Conservation (phyloP, 2,113 vertebrate species). For the Piprites chloris region DNA sequence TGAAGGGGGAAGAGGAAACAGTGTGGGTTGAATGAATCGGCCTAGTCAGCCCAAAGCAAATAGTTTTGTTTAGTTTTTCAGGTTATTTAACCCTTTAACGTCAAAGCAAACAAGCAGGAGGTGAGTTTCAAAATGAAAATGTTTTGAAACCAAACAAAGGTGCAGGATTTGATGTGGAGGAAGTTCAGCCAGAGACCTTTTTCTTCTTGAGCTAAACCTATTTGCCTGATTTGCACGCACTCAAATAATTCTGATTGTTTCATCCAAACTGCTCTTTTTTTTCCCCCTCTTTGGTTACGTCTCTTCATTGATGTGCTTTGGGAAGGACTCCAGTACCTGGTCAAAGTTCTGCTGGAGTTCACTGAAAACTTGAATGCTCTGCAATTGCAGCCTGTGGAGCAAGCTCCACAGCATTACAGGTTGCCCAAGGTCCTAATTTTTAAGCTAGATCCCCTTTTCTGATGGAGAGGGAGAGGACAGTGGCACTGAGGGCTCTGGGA, state of each 20-base stretch:
- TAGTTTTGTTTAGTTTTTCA: not conserved
- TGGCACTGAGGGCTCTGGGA: not conserved
- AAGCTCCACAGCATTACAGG: not conserved
- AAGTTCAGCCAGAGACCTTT: not conserved
- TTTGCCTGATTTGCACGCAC: not conserved
- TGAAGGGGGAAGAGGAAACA: not conserved
- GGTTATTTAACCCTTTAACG: constrained; percentile 36
- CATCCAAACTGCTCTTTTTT: not conserved
- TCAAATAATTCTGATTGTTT: not conserved
- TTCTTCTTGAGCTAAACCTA: not conserved
- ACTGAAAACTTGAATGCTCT: not conserved
- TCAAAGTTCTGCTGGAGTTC: not conserved
- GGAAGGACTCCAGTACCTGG: not conserved
- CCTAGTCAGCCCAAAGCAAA: constrained; percentile 7
- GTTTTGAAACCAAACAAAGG: constrained; percentile 12
- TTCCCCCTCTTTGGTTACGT: rapidly evolving
- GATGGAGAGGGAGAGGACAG: not conserved
- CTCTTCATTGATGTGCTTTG: not conserved
- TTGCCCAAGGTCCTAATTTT: not conserved
- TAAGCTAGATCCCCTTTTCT: not conserved
- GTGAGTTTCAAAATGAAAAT: not conserved
- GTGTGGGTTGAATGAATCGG: not conserved
- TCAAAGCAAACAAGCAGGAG: constrained; percentile 14
- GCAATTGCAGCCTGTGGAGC: not conserved
- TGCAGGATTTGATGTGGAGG: not conserved